phyloP scores from a whole-genome alignment of 2,113 vertebrate genomes.

The Sterrhoptilus dennistouni region DNA sequence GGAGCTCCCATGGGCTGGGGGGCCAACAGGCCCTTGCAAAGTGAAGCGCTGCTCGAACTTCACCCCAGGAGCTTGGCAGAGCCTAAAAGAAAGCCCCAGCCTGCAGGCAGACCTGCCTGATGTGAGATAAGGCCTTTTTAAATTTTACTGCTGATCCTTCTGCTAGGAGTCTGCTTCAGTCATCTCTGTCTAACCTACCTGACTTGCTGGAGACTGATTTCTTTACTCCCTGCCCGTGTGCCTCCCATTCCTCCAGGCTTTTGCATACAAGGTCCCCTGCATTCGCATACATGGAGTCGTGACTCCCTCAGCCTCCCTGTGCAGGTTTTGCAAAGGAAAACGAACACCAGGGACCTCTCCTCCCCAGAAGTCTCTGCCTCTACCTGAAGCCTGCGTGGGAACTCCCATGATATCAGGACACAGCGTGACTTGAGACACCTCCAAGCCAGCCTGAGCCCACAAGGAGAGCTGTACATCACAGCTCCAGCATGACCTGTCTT shows the following conservation, averaged over 20 bases:
- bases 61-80: neutral
- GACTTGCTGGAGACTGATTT: neutral
- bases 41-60: neutral
- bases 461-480: neutral
- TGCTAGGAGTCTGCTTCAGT: neutral
- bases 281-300: fast-evolving
- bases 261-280: too few species aligned
- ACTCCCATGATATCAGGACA: fast-evolving
- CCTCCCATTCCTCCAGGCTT: neutral
- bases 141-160: neutral
- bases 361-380: neutral
- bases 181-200: neutral
- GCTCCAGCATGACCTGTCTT: neutral
- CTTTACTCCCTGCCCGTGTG: neutral
- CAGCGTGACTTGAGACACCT: neutral
- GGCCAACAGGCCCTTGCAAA: neutral
- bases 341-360: neutral
- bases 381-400: neutral
- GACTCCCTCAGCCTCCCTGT: neutral
- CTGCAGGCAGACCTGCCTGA: neutral
- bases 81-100: neutral
- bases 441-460: neutral
- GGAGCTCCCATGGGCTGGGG: neutral
- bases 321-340: neutral
- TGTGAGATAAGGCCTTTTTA: neutral